Base-by-base conservation (phyloP, 2,797 vertebrate genomes). In the Sebastes wilsoni region DNA sequence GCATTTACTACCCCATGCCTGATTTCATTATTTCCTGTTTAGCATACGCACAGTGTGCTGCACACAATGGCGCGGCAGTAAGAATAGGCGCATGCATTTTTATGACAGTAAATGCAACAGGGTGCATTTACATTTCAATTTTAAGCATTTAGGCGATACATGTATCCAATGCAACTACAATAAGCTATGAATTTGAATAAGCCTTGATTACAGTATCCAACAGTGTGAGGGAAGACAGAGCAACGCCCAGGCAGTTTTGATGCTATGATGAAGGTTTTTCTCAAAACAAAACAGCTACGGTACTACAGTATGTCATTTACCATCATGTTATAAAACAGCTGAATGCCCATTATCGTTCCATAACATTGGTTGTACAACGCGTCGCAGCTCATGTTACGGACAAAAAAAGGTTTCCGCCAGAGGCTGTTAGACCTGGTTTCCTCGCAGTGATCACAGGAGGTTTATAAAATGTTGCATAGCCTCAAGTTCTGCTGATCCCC, bases 1-100 rank as follows among this genome's bases (percentile, higher is more conserved):
- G 23, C 60, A 75, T 88, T 87, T 75, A 73, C 80, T 36, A 67
- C 42, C 65, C 68, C n/a, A 16, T 65, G 84, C 56, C 58, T 64
- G 80, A 88, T 88, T 87, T 82, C 16, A 83, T 89, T 86, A 77
- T 76, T 77, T 75, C 22, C 66, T 66, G 6, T 71, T 83, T 88
- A 87, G 66, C 76, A 76, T 79, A 66, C 23, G 32, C 74, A 73
- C 72, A 72, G 23, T 72, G 30, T 58, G 62, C 54, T 32, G 67
- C 67, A 79, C 66, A 79, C 62, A 82, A 83, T 81, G 32, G 69
- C 25, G 4, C 2, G 2, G 49, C 56, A 61, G 62, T 58, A 54
- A 74, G 42, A 84, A 84, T 34, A 60, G 61, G 11, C 46, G 55
- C 5, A 22, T 59, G 72, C 34, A 71, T 78, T 77, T 76, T 62